Evolutionary conservation across 2,113 vertebrate genomes (phyloP).

Genomic region (Montifringilla adamsi): DNA sequence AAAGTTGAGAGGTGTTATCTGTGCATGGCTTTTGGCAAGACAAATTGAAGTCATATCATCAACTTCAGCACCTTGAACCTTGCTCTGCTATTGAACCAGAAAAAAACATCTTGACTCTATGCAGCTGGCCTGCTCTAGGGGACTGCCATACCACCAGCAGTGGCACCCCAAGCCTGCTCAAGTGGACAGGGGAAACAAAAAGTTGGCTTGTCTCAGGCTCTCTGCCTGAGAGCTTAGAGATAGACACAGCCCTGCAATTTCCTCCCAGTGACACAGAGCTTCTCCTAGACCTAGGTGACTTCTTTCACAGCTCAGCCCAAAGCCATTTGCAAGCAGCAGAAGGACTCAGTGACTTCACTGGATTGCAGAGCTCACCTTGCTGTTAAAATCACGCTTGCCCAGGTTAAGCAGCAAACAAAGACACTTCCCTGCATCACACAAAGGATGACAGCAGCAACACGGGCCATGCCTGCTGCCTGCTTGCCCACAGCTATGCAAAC

Average conservation of each 20-base stretch:
- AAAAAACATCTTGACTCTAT: neutral
- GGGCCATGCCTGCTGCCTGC: accelerated
- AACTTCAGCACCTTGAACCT: neutral
- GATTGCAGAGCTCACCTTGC: neutral
- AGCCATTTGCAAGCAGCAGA: neutral
- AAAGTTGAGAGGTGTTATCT: neutral
- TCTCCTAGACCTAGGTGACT: accelerated
- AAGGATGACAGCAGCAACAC: accelerated
- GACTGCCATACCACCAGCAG: neutral
- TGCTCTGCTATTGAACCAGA: neutral
- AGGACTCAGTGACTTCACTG: neutral
- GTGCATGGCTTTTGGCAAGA: neutral
- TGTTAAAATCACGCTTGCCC: accelerated
- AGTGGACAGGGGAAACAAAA: neutral
- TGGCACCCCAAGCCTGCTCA: neutral
- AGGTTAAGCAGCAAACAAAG: neutral
- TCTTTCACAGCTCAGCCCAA: neutral
- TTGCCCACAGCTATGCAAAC: neutral
- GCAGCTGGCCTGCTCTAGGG: neutral
- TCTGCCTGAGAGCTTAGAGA: neutral
- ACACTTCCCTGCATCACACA: accelerated
- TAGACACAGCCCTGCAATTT: neutral
- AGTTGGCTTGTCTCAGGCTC: neutral
- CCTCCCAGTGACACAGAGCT: neutral
- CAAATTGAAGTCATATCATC: neutral